phyloP scores from a whole-genome alignment of 2,888 invertebrate genomes.

The Amorpha juglandis region DNA sequence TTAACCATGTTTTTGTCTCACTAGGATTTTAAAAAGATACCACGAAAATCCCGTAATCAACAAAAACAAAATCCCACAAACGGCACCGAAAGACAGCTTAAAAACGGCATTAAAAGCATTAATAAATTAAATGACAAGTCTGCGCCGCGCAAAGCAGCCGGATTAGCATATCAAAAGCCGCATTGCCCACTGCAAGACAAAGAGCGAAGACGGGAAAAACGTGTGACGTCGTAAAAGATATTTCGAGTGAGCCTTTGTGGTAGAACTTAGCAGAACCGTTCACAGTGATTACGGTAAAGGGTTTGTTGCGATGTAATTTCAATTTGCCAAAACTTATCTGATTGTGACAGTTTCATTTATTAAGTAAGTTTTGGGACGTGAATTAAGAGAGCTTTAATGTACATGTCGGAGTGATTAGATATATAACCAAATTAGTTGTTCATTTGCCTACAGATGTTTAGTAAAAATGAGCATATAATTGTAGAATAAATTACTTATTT shows the following conservation, averaged over 20 bases:
- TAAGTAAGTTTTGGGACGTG: not conserved
- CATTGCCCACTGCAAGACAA: constrained; percentile 44
- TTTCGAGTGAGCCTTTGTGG: constrained; percentile 43
- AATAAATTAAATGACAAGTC: constrained; percentile 41
- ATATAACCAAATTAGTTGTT: no score
- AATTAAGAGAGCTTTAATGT: not conserved
- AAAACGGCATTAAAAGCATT: constrained; percentile 32
- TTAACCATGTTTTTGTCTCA: no score
- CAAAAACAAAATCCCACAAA: constrained; percentile 4
- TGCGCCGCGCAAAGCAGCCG: constrained; percentile 32
- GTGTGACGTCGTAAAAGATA: constrained; percentile 45
- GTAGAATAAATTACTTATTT: no score
- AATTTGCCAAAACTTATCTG: constrained; percentile 35
- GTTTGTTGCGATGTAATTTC: constrained; percentile 34
- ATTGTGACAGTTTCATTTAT: not conserved
- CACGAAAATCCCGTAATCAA: not conserved
- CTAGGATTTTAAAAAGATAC: no score
- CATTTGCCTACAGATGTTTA: no score
- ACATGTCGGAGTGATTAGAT: no score
- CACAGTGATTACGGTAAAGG: constrained; percentile 37
- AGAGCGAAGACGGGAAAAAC: constrained; percentile 44
- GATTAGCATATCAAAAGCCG: constrained; percentile 52
- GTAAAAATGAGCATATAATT: no score
- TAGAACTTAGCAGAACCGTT: constrained; percentile 35
- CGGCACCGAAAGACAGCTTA: not conserved